Evolutionary conservation across 2,797 vertebrate genomes (phyloP).

Genomic region (Hylomyscus alleni): DNA sequence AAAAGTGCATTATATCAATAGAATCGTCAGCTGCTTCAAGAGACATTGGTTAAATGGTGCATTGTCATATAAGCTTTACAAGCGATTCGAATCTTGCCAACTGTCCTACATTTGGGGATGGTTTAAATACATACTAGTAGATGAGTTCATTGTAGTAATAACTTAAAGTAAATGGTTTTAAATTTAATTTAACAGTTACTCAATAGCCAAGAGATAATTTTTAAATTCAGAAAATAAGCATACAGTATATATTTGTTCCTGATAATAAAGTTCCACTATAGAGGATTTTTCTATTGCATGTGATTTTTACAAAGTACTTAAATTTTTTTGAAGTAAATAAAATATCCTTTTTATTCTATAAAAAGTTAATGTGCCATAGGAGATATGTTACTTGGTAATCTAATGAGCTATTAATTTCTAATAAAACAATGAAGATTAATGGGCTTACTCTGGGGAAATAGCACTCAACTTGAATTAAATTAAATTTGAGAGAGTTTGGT

Average conservation of each 20-base stretch:
- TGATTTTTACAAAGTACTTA: constrained; percentile 62
- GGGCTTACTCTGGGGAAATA: constrained; percentile 67
- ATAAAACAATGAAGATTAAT: constrained; percentile 72
- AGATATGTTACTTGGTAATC: constrained; percentile 63
- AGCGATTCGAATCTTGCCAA: constrained; percentile 29
- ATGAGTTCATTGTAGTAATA: constrained; percentile 37
- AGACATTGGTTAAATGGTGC: constrained; percentile 55
- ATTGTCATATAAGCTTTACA: constrained; percentile 45
- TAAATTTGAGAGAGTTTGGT: constrained; percentile 63
- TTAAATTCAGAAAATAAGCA: constrained; percentile 16
- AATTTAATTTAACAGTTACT: constrained; percentile 61
- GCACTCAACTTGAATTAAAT: constrained; percentile 73
- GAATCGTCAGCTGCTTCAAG: constrained; percentile 27
- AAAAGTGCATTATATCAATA: neutral
- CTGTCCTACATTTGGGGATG: neutral
- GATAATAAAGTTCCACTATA: constrained; percentile 11
- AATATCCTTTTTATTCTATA: constrained; percentile 66
- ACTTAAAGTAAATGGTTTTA: constrained; percentile 48
- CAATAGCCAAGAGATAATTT: neutral
- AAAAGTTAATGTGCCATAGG: constrained; percentile 78
- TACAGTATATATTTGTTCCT: constrained; percentile 37
- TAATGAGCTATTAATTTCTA: constrained; percentile 80
- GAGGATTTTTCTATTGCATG: neutral
- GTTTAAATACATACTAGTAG: neutral
- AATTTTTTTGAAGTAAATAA: constrained; percentile 74